Conservation (phyloP, 2,888 invertebrate species). For the Sceliomorpha sp. region DNA sequence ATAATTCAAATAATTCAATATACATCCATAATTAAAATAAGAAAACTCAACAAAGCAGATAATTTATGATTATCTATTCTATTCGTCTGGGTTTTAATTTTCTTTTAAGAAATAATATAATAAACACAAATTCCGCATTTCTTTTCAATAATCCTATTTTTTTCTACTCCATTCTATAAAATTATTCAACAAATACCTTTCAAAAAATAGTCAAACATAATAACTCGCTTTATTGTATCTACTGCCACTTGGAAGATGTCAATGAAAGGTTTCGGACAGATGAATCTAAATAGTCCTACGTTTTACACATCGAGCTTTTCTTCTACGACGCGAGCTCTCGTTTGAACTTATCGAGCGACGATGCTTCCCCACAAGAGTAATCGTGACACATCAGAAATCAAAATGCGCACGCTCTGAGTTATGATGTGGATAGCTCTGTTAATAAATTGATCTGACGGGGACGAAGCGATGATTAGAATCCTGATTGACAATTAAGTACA, state of each 20-base stretch:
- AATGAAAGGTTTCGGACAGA: conserved; percentile 8
- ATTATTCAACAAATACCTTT: no score
- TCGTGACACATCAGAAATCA: conserved; percentile 38
- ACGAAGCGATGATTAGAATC: conserved; percentile 59
- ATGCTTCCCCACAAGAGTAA: conserved; percentile 19
- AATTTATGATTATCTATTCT: no score
- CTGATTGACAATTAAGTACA: conserved; percentile 63
- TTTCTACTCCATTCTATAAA: no score
- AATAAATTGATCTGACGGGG: conserved; percentile 49
- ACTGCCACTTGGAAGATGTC: conserved; percentile 31
- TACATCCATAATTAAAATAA: no score
- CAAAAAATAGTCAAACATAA: no score
- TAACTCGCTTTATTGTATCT: no score
- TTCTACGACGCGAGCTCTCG: neutral
- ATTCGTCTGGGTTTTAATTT: no score
- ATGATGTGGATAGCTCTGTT: conserved; percentile 25
- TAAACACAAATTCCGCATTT: no score
- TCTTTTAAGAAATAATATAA: no score
- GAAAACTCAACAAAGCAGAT: no score
- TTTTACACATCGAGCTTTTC: conserved; percentile 10
- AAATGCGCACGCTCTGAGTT: conserved; percentile 40
- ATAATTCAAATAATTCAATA: no score
- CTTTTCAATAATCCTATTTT: no score
- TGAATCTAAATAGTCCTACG: conserved; percentile 8
- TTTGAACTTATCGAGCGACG: conserved; percentile 34